Base-by-base conservation (phyloP, 2,797 vertebrate genomes). In the Acrossocheilus fasciatus region DNA sequence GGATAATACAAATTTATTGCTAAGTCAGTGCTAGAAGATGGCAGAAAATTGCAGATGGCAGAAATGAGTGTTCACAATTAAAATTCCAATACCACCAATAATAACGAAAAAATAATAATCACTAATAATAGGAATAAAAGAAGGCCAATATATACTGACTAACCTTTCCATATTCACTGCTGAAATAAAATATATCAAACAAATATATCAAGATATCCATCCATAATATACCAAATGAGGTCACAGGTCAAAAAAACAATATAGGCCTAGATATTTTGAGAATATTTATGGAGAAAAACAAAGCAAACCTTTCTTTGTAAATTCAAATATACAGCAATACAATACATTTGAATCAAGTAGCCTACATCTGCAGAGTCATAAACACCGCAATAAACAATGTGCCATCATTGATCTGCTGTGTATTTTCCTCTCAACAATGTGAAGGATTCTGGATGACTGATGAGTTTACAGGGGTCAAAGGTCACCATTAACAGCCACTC, bases 401-500 rank as follows among this genome's bases (percentile, higher is more conserved):
- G n/a, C 15, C 45, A 7, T 82, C 20, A 75, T 68, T 57, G 59
- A 76, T 75, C 18, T 18, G 41, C 20, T 57, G 54, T 36, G 50
- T 41, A 72, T 69, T 30, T 69, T 66, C 30, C 47, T 12, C 12
- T 64, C 70, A 74, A 14, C 62, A 47, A 4, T 15, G 41, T 52
- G 41, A 84, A 52, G 20, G 23, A 20, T 76, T 66, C 12, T 41
- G 36, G 12, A 52, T 59, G 57, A 12, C 26, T 86, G 23, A 17
- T 45, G 64, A 54, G 66, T 52, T 47, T 57, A 5, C 39, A 11
- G 6, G 23, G 36, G 79, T 91, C 90, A 90, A 45, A 54, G 66
- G 50, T 70, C 87, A 89, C 68, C 50, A 85, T 79, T 45, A 87
- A 87, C 88, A 89, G 90, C 91, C 87, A 92, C 91, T 89, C 89